phyloP scores from a whole-genome alignment of 2,113 vertebrate species.

The Tetrax tetrax region DNA sequence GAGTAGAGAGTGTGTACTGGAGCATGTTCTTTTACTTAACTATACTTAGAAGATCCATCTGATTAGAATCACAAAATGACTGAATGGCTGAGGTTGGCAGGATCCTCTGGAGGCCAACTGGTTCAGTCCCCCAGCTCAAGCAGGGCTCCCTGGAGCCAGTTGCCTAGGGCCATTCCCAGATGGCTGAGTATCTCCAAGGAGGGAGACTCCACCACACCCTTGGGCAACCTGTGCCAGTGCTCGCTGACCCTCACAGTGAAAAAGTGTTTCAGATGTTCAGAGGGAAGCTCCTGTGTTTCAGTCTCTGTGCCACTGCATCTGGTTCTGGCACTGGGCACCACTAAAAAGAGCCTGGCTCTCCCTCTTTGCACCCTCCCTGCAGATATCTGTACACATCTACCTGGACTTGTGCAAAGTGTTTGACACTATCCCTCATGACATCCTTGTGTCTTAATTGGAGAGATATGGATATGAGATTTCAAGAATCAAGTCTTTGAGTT shows the following conservation, averaged over 20 bases:
- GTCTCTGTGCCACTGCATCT: background rate
- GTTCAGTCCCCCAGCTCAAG: background rate
- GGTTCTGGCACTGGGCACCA: background rate
- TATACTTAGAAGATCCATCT: background rate
- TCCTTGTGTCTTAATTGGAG: too few relatives aligned
- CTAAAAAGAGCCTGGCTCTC: background rate
- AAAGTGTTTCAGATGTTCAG: background rate
- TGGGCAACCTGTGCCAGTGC: background rate
- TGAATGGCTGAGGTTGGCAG: background rate
- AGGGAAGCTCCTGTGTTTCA: background rate
- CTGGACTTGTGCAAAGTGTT: too few relatives aligned
- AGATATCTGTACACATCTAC: background rate
- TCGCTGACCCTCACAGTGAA: background rate
- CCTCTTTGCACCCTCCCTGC: background rate
- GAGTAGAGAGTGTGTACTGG: background rate
- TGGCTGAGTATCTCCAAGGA: background rate
- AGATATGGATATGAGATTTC: background rate
- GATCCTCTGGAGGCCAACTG: background rate
- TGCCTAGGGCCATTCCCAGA: too few relatives aligned
- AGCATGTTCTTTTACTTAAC: background rate
- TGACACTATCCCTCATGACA: too few relatives aligned
- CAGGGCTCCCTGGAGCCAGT: background rate
- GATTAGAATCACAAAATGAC: background rate
- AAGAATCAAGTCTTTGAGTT: background rate
- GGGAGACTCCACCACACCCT: background rate